These are phyloP conservation scores for Volucella bombylans DNA, from an alignment of 2,888 invertebrate genomes.

Conservation along the genomic window DNA sequence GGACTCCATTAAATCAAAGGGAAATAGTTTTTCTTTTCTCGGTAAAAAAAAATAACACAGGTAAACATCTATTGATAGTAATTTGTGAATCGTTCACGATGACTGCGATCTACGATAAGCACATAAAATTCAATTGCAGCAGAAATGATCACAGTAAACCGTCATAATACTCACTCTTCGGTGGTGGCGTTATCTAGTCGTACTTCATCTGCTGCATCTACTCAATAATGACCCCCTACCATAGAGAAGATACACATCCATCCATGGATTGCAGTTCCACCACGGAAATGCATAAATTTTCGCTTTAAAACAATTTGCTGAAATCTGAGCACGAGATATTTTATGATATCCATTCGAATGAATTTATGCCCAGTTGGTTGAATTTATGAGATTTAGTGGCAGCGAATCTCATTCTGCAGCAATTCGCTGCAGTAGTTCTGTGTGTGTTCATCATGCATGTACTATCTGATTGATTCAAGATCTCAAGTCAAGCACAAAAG, in stretches of 20 bases:
- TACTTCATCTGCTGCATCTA: conserved; percentile 23
- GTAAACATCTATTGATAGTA: no score
- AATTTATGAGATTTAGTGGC: conserved; percentile 68
- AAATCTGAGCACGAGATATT: conserved; percentile 73
- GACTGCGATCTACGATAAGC: not conserved
- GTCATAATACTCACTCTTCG: conserved; percentile 50
- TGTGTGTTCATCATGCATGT: conserved; percentile 63
- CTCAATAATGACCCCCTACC: conserved; percentile 4
- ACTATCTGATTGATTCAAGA: conserved; percentile 73
- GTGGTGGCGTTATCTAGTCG: conserved; percentile 44
- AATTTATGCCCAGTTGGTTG: conserved; percentile 62
- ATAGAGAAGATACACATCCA: not conserved
- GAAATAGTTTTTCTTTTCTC: no score
- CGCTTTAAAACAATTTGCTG: conserved; percentile 70
- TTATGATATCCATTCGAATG: conserved; percentile 70
- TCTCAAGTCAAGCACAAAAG: conserved; percentile 68
- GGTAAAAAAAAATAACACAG: no score
- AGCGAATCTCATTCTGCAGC: conserved; percentile 54
- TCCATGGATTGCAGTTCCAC: conserved; percentile 46
- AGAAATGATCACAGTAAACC: conserved; percentile 41
- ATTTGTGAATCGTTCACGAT: not conserved
- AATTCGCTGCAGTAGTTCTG: conserved; percentile 8
- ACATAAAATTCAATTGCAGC: conserved; percentile 32
- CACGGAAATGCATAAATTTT: conserved; percentile 71
- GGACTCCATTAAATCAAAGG: no score